These are phyloP conservation scores for Tuberolachnus salignus DNA, from an alignment of 2,888 invertebrate species.

Conservation along the genomic window DNA sequence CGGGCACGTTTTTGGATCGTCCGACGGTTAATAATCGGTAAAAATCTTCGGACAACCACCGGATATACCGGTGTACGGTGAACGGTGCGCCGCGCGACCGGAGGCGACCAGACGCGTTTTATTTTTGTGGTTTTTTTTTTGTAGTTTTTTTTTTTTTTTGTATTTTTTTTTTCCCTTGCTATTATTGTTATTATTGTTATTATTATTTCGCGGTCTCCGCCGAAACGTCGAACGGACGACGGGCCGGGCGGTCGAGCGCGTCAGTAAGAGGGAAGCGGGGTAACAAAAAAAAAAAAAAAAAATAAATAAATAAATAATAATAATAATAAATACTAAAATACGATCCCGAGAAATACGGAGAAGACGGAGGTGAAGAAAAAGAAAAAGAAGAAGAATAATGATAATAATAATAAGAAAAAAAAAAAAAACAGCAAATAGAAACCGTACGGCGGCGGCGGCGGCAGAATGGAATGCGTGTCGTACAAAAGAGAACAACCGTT, in stretches of 20 bases:
- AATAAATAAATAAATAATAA: not conserved
- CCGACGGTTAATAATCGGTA: too few species aligned
- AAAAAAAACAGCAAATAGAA: slow-evolving; percentile 36
- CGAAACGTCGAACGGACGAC: not conserved
- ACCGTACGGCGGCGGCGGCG: not conserved
- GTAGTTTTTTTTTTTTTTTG: too few species aligned
- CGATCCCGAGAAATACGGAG: not conserved
- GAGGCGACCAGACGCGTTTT: too few species aligned
- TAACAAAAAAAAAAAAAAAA: not conserved
- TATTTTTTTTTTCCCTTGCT: too few species aligned
- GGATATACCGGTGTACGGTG: too few species aligned
- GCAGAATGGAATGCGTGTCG: slow-evolving; percentile 50
- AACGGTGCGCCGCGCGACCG: too few species aligned
- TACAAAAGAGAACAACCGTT: slow-evolving; percentile 54
- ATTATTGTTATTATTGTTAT: too few species aligned
- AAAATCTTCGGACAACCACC: too few species aligned
- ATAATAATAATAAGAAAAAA: not conserved
- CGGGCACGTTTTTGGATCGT: too few species aligned
- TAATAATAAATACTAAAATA: not conserved
- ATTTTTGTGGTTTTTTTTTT: too few species aligned
- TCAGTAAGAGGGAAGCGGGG: not conserved
- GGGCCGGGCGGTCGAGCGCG: not conserved
- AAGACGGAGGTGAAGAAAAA: not conserved
- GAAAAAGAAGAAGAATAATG: not conserved
- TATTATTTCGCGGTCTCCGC: too few species aligned